Evolutionary conservation across 2,113 vertebrate genomes (phyloP).

Genomic region (Rallus limicola): DNA sequence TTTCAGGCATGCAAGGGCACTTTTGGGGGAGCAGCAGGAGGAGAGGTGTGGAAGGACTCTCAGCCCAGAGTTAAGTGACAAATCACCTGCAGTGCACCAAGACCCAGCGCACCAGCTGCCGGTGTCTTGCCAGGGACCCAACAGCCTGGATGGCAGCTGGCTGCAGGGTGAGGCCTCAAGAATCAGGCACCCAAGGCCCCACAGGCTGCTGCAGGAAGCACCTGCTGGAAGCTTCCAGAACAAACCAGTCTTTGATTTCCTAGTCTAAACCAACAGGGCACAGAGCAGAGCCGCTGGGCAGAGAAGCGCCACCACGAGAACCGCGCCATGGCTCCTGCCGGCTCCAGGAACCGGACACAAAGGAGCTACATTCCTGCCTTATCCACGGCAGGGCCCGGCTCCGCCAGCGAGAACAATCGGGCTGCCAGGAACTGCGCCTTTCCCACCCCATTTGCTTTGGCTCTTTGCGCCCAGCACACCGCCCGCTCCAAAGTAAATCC

Average conservation of each 20-base stretch:
- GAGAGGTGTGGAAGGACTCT: background rate
- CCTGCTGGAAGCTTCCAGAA: background rate
- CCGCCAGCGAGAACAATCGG: background rate
- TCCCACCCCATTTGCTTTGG: slow-evolving; percentile 51
- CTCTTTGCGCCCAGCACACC: rapidly evolving
- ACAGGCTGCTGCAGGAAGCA: background rate
- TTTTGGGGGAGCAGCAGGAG: background rate
- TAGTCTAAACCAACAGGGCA: background rate
- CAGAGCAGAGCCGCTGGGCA: background rate
- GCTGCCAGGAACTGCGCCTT: slow-evolving; percentile 32
- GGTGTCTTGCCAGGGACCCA: background rate
- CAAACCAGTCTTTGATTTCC: background rate
- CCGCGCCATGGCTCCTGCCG: background rate
- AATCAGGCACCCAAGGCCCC: background rate
- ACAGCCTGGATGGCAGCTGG: background rate
- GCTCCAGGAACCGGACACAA: slow-evolving; percentile 36
- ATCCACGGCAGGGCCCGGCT: background rate
- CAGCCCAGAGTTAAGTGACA: background rate
- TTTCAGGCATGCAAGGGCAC: background rate
- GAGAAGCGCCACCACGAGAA: background rate
- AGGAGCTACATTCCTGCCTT: slow-evolving; percentile 50
- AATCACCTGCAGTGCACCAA: background rate
- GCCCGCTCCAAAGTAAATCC: background rate
- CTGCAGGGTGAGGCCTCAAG: rapidly evolving
- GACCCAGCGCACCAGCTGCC: background rate